Evolutionary conservation across 2,797 vertebrate genomes (phyloP).

Genomic region (Acanthurus tractus): DNA sequence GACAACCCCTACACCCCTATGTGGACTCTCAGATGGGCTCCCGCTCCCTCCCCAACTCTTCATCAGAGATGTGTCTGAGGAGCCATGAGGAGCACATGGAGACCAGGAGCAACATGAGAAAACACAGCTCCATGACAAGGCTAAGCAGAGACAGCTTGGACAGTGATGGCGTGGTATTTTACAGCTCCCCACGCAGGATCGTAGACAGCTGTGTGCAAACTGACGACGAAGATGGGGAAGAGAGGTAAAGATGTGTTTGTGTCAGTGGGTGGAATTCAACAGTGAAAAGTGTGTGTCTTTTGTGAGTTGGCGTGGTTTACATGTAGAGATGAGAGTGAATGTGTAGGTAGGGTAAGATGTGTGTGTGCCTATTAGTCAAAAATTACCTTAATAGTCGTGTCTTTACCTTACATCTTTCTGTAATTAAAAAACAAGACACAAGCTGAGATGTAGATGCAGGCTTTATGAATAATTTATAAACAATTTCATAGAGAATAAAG

Average conservation of each 20-base stretch:
- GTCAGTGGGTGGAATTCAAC: neutral
- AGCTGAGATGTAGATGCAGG: conserved; percentile 2
- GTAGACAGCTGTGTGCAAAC: conserved; percentile 97
- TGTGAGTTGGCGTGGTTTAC: neutral
- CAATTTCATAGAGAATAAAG: conserved; percentile 6
- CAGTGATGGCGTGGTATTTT: conserved; percentile 85
- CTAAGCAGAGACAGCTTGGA: conserved; percentile 90
- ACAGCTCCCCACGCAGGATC: conserved; percentile 87
- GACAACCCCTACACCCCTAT: conserved; percentile 88
- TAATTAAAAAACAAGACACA: conserved; percentile 18
- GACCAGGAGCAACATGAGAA: conserved; percentile 89
- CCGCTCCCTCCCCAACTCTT: conserved; percentile 92
- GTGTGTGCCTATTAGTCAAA: conserved; percentile 13
- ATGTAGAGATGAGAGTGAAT: neutral
- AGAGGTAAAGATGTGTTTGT: conserved; percentile 78
- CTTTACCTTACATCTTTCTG: conserved; percentile 12
- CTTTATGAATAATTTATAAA: conserved; percentile 43
- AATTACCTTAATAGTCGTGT: neutral
- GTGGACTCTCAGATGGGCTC: conserved; percentile 78
- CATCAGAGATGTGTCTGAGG: conserved; percentile 95
- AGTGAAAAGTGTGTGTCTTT: neutral
- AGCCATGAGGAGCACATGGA: conserved; percentile 90
- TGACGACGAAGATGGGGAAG: conserved; percentile 95
- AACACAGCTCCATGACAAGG: conserved; percentile 96
- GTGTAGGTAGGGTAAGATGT: neutral